These are phyloP conservation scores for Pardalotus punctatus DNA, from an alignment of 2,113 vertebrate genomes.

Conservation along the genomic window DNA sequence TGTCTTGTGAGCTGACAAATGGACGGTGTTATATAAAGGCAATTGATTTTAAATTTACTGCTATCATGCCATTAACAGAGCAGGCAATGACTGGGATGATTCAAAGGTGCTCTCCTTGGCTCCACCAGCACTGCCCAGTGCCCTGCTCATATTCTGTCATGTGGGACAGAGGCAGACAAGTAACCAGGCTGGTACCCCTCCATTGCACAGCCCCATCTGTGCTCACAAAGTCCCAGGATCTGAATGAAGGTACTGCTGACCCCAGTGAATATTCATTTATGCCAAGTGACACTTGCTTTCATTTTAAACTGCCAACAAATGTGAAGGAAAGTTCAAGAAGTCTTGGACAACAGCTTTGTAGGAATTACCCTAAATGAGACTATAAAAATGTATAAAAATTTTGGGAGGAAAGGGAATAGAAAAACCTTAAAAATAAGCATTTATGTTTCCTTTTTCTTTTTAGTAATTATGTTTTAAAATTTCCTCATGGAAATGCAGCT, in stretches of 20 bases:
- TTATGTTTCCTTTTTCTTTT: not conserved
- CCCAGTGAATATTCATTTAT: not conserved
- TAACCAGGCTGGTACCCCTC: rapidly evolving
- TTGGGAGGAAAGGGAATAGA: not conserved
- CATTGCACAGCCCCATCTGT: rapidly evolving
- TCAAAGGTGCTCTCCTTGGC: not conserved
- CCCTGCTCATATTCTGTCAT: rapidly evolving
- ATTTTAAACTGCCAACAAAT: not conserved
- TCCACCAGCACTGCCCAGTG: not conserved
- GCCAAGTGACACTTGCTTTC: rapidly evolving
- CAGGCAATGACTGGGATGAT: not conserved
- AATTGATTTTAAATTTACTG: not conserved
- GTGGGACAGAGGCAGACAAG: not conserved
- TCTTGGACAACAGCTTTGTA: not conserved
- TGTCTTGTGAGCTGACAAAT: not conserved
- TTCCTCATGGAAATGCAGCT: not conserved
- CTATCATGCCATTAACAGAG: not conserved
- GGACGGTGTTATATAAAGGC: not conserved
- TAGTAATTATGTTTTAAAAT: not conserved
- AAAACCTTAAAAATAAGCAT: not conserved
- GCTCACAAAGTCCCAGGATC: not conserved
- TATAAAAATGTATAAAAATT: not conserved
- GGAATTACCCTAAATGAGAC: not conserved
- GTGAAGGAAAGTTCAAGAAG: not conserved
- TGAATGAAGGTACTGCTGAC: not conserved